phyloP scores from a whole-genome alignment of 2,888 invertebrate species.

The Amphimallon solstitiale region DNA sequence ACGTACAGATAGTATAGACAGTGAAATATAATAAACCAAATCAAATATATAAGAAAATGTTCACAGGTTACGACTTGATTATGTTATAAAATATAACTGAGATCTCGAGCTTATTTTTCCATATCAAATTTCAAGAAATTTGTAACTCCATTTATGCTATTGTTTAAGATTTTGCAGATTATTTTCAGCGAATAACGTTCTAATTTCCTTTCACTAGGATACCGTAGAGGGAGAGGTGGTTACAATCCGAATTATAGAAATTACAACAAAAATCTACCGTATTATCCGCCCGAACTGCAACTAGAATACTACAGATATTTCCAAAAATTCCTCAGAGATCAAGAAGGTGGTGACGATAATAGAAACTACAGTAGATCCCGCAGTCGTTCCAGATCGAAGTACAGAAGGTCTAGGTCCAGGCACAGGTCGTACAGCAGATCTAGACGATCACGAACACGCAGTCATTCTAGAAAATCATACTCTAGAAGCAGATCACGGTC shows the following conservation, averaged over 20 bases:
- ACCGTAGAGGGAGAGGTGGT: constrained; percentile 27
- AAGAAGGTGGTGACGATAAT: constrained; percentile 65
- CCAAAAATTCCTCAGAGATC: constrained; percentile 68
- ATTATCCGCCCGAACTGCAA: constrained; percentile 54
- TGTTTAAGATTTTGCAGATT: not conserved
- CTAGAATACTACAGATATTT: constrained; percentile 70
- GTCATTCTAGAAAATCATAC: constrained; percentile 47
- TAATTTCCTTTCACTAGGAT: not conserved
- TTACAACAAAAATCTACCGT: constrained; percentile 46
- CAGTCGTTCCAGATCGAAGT: constrained; percentile 41
- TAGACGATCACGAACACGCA: constrained; percentile 49
- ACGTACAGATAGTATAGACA: too few relatives aligned
- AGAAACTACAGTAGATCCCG: constrained; percentile 60
- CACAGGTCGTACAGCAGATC: constrained; percentile 43
- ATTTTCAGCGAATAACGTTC: not conserved
- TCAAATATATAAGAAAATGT: too few relatives aligned
- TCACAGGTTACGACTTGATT: too few relatives aligned
- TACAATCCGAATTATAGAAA: constrained; percentile 37
- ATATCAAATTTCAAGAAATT: too few relatives aligned
- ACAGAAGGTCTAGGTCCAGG: constrained; percentile 41
- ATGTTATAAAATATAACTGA: too few relatives aligned
- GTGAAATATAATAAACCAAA: too few relatives aligned
- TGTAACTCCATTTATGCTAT: too few relatives aligned
- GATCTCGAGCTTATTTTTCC: too few relatives aligned
- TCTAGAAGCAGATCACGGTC: constrained; percentile 53